Base-by-base conservation (phyloP, 1,140 invertebrate genomes). In the Anoplolepis gracilipes region DNA sequence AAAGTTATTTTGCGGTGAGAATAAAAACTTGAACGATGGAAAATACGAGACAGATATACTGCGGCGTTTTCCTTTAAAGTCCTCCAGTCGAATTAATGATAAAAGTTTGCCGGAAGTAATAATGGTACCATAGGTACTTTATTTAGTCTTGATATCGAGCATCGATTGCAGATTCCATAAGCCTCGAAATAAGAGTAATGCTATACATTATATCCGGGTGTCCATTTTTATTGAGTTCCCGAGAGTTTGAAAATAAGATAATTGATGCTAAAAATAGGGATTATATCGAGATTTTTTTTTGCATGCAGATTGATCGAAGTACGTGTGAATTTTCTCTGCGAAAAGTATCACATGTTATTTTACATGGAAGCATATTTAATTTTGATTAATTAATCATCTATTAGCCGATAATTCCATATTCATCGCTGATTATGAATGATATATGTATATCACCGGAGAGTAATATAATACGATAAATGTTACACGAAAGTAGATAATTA, bases 91-190 rank as follows among this genome's bases (percentile, higher is more conserved):
- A 89, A 89, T 89, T 89, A 89, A 89, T 87, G 85, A 86, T 67
- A 64, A 65, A 89, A 89, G 87, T 89, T 89, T 76, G 46, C 36
- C 77, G 78, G 86, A 89, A 89, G 88, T 86, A 89, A 89, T 89
- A 89, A 87, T 73, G 67, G 67, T 67, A 81, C 33, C 72, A 53
- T 53, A 49, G 46, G 46, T 79, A 75, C 85, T 89, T 86, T 88
- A 89, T 86, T 89, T 86, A 86, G 59, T 69, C 75, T 62, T 73
- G 67, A 65, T 78, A 88, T 89, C 76, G 85, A 55, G 86, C 73
- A 76, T 67, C 85, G 87, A 77, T 57, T 75, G 36, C 7, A 57
- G 42, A 28, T 64, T 85, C 65, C 61, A 59, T 49, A 49, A n/a
- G 67, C 46, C 42, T 61, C 42, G 49, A 69, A 85, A 85, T 85